Evolutionary conservation across 2,113 vertebrate species (phyloP).

Genomic region (Fregata magnificens): DNA sequence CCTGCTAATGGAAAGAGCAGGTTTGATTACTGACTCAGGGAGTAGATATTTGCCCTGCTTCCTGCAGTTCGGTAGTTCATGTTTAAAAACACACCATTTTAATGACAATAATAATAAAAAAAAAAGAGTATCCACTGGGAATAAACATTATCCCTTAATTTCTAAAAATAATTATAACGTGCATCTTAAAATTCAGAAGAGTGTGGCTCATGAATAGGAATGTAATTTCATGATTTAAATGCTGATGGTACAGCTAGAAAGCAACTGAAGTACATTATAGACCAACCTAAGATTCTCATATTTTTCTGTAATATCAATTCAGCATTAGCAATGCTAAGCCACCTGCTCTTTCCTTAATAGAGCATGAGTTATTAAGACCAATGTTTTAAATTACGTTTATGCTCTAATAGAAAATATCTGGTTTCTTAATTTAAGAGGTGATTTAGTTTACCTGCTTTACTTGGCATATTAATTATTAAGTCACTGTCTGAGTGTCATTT

Average conservation of each 20-base stretch:
- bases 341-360: conserved; percentile 50
- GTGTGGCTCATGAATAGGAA: conserved; percentile 44
- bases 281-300: conserved; percentile 1
- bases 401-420: conserved; percentile 48
- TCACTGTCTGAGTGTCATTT: conserved; percentile 22
- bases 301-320: conserved; percentile 31
- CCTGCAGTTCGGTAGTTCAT: neutral
- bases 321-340: neutral
- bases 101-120: neutral
- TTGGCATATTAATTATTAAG: conserved; percentile 56
- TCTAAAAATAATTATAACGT: conserved; percentile 48
- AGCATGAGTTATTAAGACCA: conserved; percentile 43
- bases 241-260: conserved; percentile 35
- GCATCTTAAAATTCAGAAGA: conserved; percentile 41
- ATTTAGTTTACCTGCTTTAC: conserved; percentile 59
- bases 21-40: neutral
- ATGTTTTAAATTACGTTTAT: conserved; percentile 57
- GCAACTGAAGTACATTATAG: conserved; percentile 16
- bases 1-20: neutral
- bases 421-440: conserved; percentile 52
- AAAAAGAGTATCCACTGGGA: neutral
- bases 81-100: neutral
- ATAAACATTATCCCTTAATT: conserved; percentile 31
- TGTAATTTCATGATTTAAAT: conserved; percentile 52
- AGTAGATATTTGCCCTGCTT: neutral